Percentiles rank a stretch among this genome's conserved stretches.
Conservation (phyloP, 2,888 invertebrate genomes). For the Melangyna quadrimaculata region DNA sequence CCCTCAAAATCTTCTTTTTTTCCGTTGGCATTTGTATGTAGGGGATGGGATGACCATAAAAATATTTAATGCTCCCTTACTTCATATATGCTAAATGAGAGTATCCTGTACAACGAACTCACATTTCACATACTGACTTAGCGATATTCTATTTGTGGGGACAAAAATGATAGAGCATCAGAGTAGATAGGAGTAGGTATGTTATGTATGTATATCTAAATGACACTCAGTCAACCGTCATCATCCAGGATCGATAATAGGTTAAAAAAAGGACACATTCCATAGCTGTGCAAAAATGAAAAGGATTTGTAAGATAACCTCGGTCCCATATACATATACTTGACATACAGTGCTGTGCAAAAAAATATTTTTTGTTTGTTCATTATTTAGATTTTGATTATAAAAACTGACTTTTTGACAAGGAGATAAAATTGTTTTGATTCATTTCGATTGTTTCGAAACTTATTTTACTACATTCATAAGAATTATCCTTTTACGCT, state of each 20-base stretch:
- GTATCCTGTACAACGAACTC: background rate
- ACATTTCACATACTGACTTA: conserved; percentile 29
- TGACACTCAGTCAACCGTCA: conserved; percentile 59
- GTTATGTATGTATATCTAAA: conserved; percentile 46
- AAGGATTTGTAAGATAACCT: conserved; percentile 27
- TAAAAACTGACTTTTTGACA: no score
- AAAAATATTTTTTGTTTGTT: no score
- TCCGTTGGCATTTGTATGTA: background rate
- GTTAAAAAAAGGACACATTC: conserved; percentile 48
- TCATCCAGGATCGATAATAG: conserved; percentile 47
- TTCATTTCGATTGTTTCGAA: no score
- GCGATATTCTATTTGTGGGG: background rate
- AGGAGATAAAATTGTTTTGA: no score
- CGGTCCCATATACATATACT: conserved; percentile 19
- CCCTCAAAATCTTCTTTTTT: background rate
- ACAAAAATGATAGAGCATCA: conserved; percentile 18
- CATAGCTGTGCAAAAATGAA: conserved; percentile 24
- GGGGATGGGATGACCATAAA: conserved; percentile 49
- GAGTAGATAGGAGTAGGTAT: no score
- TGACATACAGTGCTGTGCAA: background rate
- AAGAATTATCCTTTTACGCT: no score
- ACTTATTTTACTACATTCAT: no score
- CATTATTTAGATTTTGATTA: no score
- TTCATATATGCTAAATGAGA: conserved; percentile 35
- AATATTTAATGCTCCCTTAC: conserved; percentile 61